Conservation (phyloP, 2,797 vertebrate species). For the Danio aesculapii region DNA sequence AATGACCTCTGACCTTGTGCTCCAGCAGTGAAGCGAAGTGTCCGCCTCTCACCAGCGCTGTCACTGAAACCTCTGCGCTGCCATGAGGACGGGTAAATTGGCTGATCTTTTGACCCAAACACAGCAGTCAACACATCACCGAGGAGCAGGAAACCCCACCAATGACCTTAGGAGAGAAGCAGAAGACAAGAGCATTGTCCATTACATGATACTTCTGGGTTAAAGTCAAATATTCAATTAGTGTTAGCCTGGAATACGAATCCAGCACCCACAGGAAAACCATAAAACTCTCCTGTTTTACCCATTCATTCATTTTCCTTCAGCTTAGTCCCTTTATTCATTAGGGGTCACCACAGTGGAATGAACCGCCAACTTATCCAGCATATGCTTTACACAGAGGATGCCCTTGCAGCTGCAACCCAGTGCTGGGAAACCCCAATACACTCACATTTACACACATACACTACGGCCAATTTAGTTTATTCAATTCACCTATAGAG, state of each 20-base stretch:
- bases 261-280: not conserved
- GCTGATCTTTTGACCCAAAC: conserved; percentile 87
- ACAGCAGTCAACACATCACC: conserved; percentile 83
- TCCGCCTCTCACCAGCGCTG: conserved; percentile 80
- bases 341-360: too few species aligned
- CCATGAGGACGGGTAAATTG: conserved; percentile 85
- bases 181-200: not conserved
- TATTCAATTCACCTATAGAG: too few species aligned
- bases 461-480: too few species aligned
- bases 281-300: not conserved
- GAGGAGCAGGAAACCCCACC: conserved; percentile 80
- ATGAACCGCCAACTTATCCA: too few species aligned
- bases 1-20: conserved; percentile 72
- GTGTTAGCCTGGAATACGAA: not conserved
- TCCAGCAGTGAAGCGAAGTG: conserved; percentile 81
- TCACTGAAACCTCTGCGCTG: conserved; percentile 80
- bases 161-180: conserved; percentile 75
- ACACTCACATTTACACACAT: too few species aligned
- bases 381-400: too few species aligned
- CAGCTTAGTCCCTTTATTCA: too few species aligned
- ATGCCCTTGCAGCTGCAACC: too few species aligned
- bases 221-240: conserved; percentile 17
- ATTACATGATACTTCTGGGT: not conserved
- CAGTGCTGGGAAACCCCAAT: too few species aligned
- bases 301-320: too few species aligned